Conservation (phyloP, 1,140 invertebrate genomes). For the Penaeus indicus region DNA sequence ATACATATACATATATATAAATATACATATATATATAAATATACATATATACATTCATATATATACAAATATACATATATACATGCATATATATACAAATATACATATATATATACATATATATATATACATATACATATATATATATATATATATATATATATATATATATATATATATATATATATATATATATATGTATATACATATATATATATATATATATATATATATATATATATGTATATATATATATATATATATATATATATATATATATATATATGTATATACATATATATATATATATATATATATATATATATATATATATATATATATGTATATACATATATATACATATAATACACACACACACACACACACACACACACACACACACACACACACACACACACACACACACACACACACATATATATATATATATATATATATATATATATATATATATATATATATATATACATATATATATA, state of each 20-base stretch:
- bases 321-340: slow-evolving; percentile 13
- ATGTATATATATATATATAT: slow-evolving; percentile 4
- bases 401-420: neutral
- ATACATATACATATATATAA: no score
- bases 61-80: neutral
- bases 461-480: slow-evolving; percentile 22
- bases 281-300: neutral
- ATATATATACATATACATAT: slow-evolving; percentile 15
- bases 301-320: slow-evolving; percentile 22
- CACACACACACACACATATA: neutral
- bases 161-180: slow-evolving; percentile 17
- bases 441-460: slow-evolving; percentile 17
- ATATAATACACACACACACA: neutral
- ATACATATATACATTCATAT: neutral
- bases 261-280: slow-evolving; percentile 19
- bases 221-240: slow-evolving; percentile 9
- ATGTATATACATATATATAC: neutral
- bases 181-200: slow-evolving; percentile 19
- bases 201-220: slow-evolving; percentile 4
- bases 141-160: slow-evolving; percentile 10
- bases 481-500: slow-evolving; percentile 24
- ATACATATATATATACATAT: slow-evolving; percentile 13
- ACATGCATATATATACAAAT: no score
- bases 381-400: neutral
- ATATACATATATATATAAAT: neutral